Evolutionary conservation across 2,113 vertebrate genomes (phyloP).

Genomic region (Caranx melampygus): DNA sequence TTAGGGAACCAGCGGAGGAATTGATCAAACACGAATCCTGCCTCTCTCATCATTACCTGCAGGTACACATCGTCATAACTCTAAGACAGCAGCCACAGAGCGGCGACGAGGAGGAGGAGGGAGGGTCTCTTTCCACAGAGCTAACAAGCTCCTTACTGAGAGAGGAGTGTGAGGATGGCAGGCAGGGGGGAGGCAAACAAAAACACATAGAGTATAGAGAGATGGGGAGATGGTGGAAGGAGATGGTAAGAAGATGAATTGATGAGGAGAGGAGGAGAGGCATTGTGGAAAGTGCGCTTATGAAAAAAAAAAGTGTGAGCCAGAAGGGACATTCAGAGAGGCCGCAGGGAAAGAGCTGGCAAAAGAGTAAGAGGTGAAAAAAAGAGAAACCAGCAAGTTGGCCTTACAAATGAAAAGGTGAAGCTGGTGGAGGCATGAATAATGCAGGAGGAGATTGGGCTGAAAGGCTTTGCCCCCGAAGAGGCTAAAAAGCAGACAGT

Average conservation of each 20-base stretch:
- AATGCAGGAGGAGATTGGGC: constrained; percentile 52
- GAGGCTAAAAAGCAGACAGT: constrained; percentile 6
- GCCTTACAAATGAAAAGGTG: constrained; percentile 40
- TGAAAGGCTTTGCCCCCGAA: constrained; percentile 18
- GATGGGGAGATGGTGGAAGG: constrained; percentile 13
- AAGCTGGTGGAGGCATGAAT: constrained; percentile 54
- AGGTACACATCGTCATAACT: constrained; percentile 41
- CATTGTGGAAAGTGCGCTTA: constrained; percentile 26
- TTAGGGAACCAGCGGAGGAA: constrained; percentile 39
- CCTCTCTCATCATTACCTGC: constrained; percentile 60
- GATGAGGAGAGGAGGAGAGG: constrained; percentile 12
- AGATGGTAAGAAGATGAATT: constrained; percentile 46
- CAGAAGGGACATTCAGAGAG: background rate
- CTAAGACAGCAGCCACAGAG: constrained; percentile 26
- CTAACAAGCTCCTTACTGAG: constrained; percentile 65
- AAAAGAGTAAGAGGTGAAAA: background rate
- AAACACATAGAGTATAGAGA: constrained; percentile 34
- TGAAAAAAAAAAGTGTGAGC: constrained; percentile 8
- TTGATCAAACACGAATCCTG: constrained; percentile 50
- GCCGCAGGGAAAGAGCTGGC: no score
- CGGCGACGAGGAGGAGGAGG: background rate
- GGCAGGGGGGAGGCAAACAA: background rate
- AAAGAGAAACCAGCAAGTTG: constrained; percentile 18
- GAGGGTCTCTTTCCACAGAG: constrained; percentile 43
- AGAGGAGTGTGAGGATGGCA: constrained; percentile 13